These are phyloP conservation scores for Dilophus febrilis DNA, from an alignment of 2,888 invertebrate species.

Conservation along the genomic window DNA sequence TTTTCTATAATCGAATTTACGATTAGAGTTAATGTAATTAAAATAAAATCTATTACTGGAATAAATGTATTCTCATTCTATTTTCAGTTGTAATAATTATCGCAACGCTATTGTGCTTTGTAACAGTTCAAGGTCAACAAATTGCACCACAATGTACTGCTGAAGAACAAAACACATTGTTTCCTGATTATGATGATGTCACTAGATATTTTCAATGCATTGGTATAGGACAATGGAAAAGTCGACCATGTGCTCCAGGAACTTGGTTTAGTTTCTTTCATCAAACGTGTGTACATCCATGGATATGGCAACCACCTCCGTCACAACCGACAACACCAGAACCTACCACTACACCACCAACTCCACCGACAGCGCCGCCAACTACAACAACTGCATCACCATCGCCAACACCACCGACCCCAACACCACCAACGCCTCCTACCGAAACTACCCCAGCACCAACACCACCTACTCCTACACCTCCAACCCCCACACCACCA, in stretches of 20 bases:
- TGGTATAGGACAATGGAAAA: slow-evolving; percentile 14
- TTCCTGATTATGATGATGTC: slow-evolving; percentile 24
- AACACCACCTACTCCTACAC: neutral
- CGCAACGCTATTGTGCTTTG: neutral
- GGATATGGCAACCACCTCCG: neutral
- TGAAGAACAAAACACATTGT: slow-evolving; percentile 22
- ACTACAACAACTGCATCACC: neutral
- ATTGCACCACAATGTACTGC: slow-evolving; percentile 18
- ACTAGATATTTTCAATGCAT: slow-evolving; percentile 21
- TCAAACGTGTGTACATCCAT: slow-evolving; percentile 17
- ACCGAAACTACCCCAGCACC: too few species aligned
- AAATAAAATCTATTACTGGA: too few species aligned
- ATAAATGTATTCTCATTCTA: too few species aligned
- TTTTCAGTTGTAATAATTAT: neutral
- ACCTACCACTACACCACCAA: neutral
- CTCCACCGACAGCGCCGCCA: neutral
- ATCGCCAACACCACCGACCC: neutral
- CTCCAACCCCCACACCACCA: neutral
- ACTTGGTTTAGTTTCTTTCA: slow-evolving; percentile 21
- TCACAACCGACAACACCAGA: neutral
- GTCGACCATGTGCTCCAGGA: slow-evolving; percentile 9
- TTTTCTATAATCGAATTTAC: too few species aligned
- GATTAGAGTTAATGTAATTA: too few species aligned
- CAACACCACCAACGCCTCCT: neutral
- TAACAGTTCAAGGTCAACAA: neutral